Conservation (phyloP, 1,140 invertebrate genomes). For the Heliconius nattereri region DNA sequence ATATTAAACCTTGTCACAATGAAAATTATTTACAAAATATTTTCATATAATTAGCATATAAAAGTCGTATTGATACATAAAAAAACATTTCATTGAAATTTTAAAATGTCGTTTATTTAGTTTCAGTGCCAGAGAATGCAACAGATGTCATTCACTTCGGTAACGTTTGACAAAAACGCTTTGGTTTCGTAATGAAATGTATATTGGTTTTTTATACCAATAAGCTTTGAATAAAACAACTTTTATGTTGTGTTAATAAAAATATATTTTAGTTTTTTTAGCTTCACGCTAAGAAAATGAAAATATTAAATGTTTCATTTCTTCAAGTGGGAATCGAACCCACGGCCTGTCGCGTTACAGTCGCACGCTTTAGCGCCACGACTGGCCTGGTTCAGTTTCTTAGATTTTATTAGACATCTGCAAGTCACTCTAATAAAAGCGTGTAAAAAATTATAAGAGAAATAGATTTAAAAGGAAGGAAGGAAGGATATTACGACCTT, state of each 20-base stretch:
- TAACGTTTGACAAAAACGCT: constrained; percentile 5
- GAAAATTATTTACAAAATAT: neutral
- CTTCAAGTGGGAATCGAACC: too few species aligned
- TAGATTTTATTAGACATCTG: too few species aligned
- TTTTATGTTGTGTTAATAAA: neutral
- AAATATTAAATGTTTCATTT: too few species aligned
- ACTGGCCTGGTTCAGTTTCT: too few species aligned
- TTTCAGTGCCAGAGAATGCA: neutral
- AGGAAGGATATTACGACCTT: too few species aligned
- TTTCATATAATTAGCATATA: neutral
- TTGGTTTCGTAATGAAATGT: neutral
- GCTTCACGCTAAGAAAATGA: too few species aligned
- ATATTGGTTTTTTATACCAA: neutral
- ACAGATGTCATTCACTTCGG: neutral
- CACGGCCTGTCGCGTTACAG: too few species aligned
- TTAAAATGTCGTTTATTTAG: neutral
- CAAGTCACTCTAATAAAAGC: too few species aligned
- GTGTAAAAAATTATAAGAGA: too few species aligned
- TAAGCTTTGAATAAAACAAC: neutral
- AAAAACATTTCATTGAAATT: neutral
- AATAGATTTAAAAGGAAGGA: too few species aligned
- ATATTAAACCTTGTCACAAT: neutral
- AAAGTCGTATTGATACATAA: neutral
- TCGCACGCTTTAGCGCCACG: too few species aligned
- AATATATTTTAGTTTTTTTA: neutral